Percentiles rank a stretch among this genome's conserved stretches.
phyloP scores from a whole-genome alignment of 2,113 vertebrate genomes.

The Paratilapia polleni region DNA sequence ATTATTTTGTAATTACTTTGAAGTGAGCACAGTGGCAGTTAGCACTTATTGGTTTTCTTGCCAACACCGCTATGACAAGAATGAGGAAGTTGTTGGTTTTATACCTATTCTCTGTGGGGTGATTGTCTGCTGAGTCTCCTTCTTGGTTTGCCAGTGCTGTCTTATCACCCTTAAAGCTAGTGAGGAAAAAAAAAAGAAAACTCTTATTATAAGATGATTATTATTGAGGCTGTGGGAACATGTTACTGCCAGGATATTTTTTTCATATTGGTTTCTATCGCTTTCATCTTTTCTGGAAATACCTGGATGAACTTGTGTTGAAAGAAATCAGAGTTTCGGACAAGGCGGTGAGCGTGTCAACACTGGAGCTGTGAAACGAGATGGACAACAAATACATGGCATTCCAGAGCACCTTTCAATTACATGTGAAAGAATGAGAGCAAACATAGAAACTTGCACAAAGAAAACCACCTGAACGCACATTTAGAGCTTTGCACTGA shows the following conservation, averaged over 20 bases:
- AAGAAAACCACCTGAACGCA: neutral
- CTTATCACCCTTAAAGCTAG: constrained; percentile 52
- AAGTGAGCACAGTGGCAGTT: constrained; percentile 36
- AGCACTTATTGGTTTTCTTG: constrained; percentile 19
- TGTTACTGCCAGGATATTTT: neutral
- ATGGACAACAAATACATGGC: constrained; percentile 26
- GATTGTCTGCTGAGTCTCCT: constrained; percentile 5
- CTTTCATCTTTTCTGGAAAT: constrained; percentile 25
- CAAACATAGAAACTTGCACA: constrained; percentile 15
- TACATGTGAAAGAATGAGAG: constrained; percentile 20
- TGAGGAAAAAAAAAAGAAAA: constrained; percentile 16
- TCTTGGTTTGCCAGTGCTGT: constrained; percentile 33
- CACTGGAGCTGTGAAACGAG: constrained; percentile 43
- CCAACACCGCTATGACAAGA: constrained; percentile 33
- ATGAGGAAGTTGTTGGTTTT: constrained; percentile 51
- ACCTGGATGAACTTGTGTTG: constrained; percentile 65
- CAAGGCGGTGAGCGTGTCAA: constrained; percentile 45
- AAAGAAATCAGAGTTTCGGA: constrained; percentile 64
- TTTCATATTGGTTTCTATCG: neutral
- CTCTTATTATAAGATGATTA: constrained; percentile 35
- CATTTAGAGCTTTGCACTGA: neutral
- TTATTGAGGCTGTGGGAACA: neutral
- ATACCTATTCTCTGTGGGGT: constrained; percentile 43
- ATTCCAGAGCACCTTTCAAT: constrained; percentile 19
- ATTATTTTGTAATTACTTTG: constrained; percentile 24